A percentile compares a stretch with the other conserved stretches of the same genome.
Evolutionary conservation across 2,797 vertebrate species (phyloP).

Genomic region (Danio tinwini): DNA sequence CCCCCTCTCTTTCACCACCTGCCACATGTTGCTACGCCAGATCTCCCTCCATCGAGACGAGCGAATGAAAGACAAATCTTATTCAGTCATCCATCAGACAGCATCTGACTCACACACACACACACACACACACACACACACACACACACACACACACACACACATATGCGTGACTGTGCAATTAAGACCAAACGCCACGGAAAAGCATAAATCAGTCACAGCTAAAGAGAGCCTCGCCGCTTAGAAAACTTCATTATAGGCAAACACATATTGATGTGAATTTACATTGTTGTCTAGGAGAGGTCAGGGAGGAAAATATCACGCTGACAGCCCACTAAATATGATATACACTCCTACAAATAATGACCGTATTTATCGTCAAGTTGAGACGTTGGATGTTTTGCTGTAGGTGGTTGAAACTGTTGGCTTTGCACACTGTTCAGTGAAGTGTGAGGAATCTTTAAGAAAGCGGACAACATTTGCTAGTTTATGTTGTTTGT

Average conservation of each 20-base stretch:
- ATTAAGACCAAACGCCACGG: conserved; percentile 65
- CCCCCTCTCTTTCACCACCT: conserved; percentile 69
- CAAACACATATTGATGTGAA: conserved; percentile 70
- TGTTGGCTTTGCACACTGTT: background rate
- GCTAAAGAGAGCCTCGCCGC: conserved; percentile 51
- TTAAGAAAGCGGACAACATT: background rate
- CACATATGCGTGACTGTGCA: conserved; percentile 60
- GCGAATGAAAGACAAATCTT: conserved; percentile 56
- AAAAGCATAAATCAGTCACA: conserved; percentile 69
- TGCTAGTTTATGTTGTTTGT: conserved; percentile 26
- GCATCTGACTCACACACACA: conserved; percentile 67
- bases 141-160: conserved; percentile 71
- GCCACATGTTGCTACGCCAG: conserved; percentile 74
- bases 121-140: conserved; percentile 38
- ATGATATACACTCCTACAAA: conserved; percentile 13
- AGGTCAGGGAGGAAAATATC: conserved; percentile 54
- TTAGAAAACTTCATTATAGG: conserved; percentile 67
- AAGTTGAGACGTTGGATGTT: background rate
- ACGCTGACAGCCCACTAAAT: conserved; percentile 51
- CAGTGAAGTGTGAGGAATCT: background rate
- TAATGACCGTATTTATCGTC: background rate
- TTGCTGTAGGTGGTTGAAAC: background rate
- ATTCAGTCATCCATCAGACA: conserved; percentile 64
- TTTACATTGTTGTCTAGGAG: conserved; percentile 55
- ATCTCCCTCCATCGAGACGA: conserved; percentile 66